Evolutionary conservation across 1,140 invertebrate genomes (phyloP), one percentile per base, ranked within the genome.

Genomic region (Caerostris darwini): DNA sequence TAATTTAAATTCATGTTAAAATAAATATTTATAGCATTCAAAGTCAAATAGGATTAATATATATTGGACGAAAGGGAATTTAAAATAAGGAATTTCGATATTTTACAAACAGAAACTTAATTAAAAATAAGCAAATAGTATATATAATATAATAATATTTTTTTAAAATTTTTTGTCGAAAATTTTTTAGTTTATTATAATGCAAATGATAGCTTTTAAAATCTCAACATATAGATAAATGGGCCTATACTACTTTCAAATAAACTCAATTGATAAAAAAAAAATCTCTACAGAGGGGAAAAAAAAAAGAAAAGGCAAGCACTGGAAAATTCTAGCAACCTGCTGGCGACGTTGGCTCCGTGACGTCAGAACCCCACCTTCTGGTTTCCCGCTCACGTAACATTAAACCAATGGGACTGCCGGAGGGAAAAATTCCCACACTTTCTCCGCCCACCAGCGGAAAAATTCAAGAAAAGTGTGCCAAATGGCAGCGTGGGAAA

Each of bases 381-480:
- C 53, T 54, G 10, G 8, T 94, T 94, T 88, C 85, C 92, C 69
- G 92, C 69, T 82, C 83, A 53, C 34, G 89, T 59, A 59, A 34
- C 54, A 12, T 5, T 77, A 57, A 71, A 19, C 94, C 94, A 94
- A 94, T 88, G 14, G 56, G 34, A 34, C 19, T 5, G 56, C n/a
- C 12, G 17, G 17, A 77, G 54, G 19, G 34, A 10, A 87, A 94
- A 61, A 81, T 94, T 94, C 94, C 83, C 94, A 94, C 94, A 92
- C 94, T 94, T 94, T 87, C 94, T 94, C 94, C 94, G 90, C 94
- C 94, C 59, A 94, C 93, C 53, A 34, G 64, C 54, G 3, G 87
- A 77, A 67, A 69, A 90, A 94, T 58, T 77, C 19, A 50, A 56
- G 85, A 77, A 89, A 94, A 94, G 69, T 94, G 86, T 94, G 92